A percentile compares a stretch with the other conserved stretches of the same genome.
phyloP scores from a whole-genome alignment of 2,113 vertebrate genomes.

The Catagonus wagneri region DNA sequence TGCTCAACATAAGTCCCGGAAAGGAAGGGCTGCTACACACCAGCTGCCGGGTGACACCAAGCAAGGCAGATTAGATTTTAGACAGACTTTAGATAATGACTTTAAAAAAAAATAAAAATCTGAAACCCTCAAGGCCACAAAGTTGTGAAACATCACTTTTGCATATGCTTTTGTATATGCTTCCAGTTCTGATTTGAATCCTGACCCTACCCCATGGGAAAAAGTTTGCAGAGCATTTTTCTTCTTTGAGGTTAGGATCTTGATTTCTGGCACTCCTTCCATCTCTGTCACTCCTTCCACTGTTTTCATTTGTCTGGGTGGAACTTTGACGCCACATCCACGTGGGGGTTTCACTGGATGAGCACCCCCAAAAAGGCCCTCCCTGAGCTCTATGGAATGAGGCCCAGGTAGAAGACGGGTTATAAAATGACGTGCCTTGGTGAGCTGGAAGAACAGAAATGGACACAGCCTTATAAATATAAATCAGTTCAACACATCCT shows the following conservation, averaged over 20 bases:
- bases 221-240: neutral
- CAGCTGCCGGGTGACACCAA: neutral
- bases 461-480: neutral
- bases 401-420: neutral
- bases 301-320: neutral
- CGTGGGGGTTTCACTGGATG: neutral
- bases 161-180: neutral
- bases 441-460: neutral
- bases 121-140: neutral
- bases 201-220: neutral
- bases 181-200: neutral
- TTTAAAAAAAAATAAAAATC: neutral
- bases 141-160: neutral
- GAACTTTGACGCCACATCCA: neutral
- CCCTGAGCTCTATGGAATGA: neutral
- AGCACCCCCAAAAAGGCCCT: neutral
- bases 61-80: neutral
- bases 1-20: neutral
- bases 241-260: conserved; percentile 6
- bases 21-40: neutral
- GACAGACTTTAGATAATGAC: neutral
- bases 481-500: neutral
- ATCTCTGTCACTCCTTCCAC: neutral
- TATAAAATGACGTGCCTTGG: neutral
- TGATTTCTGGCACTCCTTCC: neutral